Base-by-base conservation (phyloP, 2,888 invertebrate species). In the Sarcophaga caerulescens region DNA sequence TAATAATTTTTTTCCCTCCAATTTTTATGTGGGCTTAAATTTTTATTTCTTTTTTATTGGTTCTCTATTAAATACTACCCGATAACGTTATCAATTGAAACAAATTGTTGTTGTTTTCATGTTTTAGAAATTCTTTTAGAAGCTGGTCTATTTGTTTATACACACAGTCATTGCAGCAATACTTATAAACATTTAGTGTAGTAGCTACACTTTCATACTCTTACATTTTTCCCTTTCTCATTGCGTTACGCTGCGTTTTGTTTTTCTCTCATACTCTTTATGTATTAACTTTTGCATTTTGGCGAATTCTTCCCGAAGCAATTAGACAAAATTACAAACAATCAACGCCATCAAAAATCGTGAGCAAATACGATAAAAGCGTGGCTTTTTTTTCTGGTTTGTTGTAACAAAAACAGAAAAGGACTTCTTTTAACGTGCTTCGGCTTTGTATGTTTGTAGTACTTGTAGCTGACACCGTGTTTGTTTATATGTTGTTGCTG, bases 271-370 rank as follows among this genome's bases (percentile, higher is more conserved):
- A 17, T 70, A 21, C 77, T 75, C 70, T 78, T 85, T 45, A 52
- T 77, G 83, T 80, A 66, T 85, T 81, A 80, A 81, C 73, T 86
- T 83, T 68, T 68, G 60, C 81, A 82, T 70, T 78, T 77, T 81
- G 35, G 35, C 60, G 25, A 81, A 78, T 86, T 86, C 86, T 86
- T 86, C 65, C 86, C 75, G 86, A 86, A 86, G 84, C 86, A 86
- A 86, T 86, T 86, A 86, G 78, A 75, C 86, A 78, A 86, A 86
- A 84, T 86, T 86, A 81, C 86, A 84, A 86, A 86, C 84, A 86
- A 86, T 86, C 84, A 86, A 86, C 78, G 74, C 69, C 81, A 84
- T 74, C 78, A 83, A 73, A 60, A 83, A 78, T 81, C 77, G 66
- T 86, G 65, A 77, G 84, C 78, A 86, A 86, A 84, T 81, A 81